Base-by-base conservation (phyloP, 2,888 invertebrate species). In the Clusia tigrina region DNA sequence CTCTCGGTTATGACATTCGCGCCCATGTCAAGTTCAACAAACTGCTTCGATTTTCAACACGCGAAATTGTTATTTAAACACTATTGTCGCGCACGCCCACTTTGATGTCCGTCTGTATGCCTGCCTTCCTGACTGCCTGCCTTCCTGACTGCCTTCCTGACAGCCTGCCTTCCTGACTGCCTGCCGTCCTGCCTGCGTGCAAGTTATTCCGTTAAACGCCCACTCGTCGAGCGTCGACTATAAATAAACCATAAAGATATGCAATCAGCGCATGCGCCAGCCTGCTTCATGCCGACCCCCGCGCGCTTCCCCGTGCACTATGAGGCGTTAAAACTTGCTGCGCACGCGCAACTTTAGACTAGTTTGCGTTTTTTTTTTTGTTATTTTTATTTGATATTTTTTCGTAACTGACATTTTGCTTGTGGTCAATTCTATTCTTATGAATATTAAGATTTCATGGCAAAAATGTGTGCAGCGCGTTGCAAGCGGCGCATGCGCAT, bases 1-100 rank as follows among this genome's bases (percentile, higher is more conserved):
- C n/a, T n/a, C 42, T 10, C 42, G n/a, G 67, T 67, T 70, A 67
- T 68, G 68, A 67, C 70, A 68, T 60, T 38, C 55, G 58, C n/a
- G n/a, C n/a, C n/a, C 62, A 65, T 68, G 68, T 70, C 67, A 68
- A 68, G 67, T 68, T 70, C 67, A 68, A 66, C 67, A 70, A 68
- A 67, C 64, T 67, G 67, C 67, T 65, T 58, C 58, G 56, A 63
- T 42, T 52, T 53, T 59, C 48, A 55, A 48, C 63, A 63, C 56
- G 23, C 25, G 42, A 63, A 63, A 63, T 60, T 59, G 59, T 55
- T 63, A 59, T 63, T 63, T 63, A 63, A 63, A 63, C 56, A 63
- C 32, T 48, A 54, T n/a, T 58, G 57, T 22, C 24, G 17, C 37
- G n/a, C 55, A 9, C 3, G 20, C n/a, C n/a, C n/a, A n/a, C n/a